phyloP scores from a whole-genome alignment of 2,113 vertebrate species.

The Pedionomus torquatus region DNA sequence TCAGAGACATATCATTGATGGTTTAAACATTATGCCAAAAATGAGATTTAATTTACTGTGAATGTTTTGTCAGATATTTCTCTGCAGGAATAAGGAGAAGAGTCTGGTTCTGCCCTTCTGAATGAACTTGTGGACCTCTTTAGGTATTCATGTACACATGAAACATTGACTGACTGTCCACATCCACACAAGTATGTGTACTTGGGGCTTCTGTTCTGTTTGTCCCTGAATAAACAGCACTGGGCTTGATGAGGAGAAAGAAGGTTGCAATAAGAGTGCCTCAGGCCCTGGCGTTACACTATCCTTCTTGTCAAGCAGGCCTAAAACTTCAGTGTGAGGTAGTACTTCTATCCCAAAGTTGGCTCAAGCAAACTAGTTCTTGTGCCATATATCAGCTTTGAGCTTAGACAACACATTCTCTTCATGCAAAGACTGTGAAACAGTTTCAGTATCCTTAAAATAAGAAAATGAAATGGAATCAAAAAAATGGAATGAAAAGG shows the following conservation, averaged over 20 bases:
- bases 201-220: neutral
- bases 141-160: neutral
- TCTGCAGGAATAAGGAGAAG: neutral
- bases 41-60: neutral
- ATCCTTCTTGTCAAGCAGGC: neutral
- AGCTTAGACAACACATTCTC: neutral
- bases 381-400: neutral
- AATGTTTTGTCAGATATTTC: constrained; percentile 8
- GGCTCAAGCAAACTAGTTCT: neutral
- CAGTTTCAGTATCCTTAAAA: neutral
- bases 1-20: neutral
- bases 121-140: neutral
- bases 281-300: neutral
- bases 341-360: neutral
- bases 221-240: neutral
- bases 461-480: neutral
- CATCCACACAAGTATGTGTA: neutral
- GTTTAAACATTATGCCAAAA: neutral
- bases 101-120: neutral
- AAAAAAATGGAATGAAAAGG: neutral
- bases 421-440: neutral
- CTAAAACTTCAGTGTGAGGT: neutral
- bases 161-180: neutral
- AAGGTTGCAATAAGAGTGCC: neutral
- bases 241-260: neutral